phyloP scores from a whole-genome alignment of 1,140 invertebrate genomes.

The Maniola jurtina region DNA sequence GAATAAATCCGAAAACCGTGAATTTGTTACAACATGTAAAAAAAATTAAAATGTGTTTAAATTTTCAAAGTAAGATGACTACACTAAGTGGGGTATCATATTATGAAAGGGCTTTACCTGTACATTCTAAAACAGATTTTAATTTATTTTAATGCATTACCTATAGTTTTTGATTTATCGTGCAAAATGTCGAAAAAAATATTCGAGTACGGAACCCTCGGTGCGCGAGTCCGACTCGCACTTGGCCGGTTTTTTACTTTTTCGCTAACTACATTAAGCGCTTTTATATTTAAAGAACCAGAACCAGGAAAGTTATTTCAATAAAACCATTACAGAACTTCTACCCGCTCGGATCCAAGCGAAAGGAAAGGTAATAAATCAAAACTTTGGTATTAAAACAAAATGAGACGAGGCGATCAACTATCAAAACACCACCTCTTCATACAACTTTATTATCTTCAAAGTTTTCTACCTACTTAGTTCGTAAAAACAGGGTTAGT shows the following conservation, averaged over 20 bases:
- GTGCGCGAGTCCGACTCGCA: too few relatives aligned
- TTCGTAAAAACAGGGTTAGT: not conserved
- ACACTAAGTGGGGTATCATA: too few relatives aligned
- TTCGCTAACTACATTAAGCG: not conserved
- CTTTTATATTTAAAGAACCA: not conserved
- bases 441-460: conserved; percentile 12
- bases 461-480: not conserved
- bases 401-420: conserved; percentile 12
- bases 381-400: conserved; percentile 14
- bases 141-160: too few relatives aligned
- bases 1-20: too few relatives aligned
- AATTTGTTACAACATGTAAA: too few relatives aligned
- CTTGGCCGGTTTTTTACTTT: not conserved
- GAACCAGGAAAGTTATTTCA: conserved; percentile 7
- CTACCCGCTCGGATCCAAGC: not conserved
- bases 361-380: conserved; percentile 11
- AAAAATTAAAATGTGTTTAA: too few relatives aligned
- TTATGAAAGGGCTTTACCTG: too few relatives aligned
- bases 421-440: conserved; percentile 12
- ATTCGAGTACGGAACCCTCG: too few relatives aligned
- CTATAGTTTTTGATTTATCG: too few relatives aligned
- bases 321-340: conserved; percentile 13
- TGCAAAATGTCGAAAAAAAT: too few relatives aligned
- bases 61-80: too few relatives aligned
- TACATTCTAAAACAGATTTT: too few relatives aligned